phyloP scores from a whole-genome alignment of 2,888 invertebrate species.

The Thysanoteuthis rhombus region DNA sequence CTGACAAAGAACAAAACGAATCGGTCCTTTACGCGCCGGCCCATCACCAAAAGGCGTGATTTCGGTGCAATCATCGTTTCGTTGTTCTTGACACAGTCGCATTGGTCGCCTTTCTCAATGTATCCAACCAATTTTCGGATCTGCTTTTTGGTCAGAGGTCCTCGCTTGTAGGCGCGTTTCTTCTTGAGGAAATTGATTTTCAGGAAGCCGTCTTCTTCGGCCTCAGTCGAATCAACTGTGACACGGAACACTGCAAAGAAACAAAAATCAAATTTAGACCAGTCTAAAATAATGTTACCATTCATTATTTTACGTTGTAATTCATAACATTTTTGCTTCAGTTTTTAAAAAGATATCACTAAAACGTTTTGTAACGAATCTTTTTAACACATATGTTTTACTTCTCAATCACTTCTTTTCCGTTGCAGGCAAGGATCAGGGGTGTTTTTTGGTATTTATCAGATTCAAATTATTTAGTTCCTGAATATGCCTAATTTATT shows the following conservation, averaged over 20 bases:
- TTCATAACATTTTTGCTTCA: no score
- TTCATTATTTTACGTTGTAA: no score
- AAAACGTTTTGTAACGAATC: no score
- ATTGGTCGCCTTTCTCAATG: conserved; percentile 40
- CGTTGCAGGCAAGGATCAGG: no score
- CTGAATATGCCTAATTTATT: no score
- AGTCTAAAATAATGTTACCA: no score
- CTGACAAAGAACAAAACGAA: conserved; percentile 41
- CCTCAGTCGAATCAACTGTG: conserved; percentile 36
- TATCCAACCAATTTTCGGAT: conserved; percentile 38
- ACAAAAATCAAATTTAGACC: neutral
- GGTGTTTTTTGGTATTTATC: no score
- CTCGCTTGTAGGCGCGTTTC: conserved; percentile 42
- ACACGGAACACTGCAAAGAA: conserved; percentile 38
- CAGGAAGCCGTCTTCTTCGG: conserved; percentile 36
- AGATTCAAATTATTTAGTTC: no score
- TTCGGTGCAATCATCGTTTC: conserved; percentile 34
- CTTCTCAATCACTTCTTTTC: no score
- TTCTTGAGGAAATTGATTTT: conserved; percentile 42
- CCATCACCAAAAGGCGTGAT: conserved; percentile 43
- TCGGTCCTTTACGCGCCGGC: conserved; percentile 39
- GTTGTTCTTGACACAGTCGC: conserved; percentile 42
- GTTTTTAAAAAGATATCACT: no score
- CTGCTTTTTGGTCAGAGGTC: conserved; percentile 37
- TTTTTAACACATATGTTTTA: no score